These are phyloP conservation scores for Porites cylindrica DNA, from an alignment of 92 coral and sea anemone species.

Conservation along the genomic window DNA sequence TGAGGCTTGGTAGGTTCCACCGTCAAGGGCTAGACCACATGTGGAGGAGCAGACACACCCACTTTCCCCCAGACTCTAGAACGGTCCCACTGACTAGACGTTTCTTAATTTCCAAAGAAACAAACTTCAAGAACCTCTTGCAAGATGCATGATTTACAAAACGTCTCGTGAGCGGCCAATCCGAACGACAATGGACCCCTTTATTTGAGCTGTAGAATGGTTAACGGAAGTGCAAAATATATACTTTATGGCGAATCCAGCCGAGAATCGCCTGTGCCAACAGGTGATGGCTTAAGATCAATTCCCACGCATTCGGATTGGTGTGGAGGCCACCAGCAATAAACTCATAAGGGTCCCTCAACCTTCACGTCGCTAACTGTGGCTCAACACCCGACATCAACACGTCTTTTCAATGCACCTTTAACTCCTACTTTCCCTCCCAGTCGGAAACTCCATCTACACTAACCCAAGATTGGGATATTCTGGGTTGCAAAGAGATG, in stretches of 20 bases:
- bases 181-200: constrained; percentile 22
- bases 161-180: constrained; percentile 23
- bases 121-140: constrained; percentile 28
- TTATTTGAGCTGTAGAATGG: constrained; percentile 41
- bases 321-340: constrained; percentile 25
- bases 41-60: constrained; percentile 35
- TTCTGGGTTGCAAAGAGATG: constrained; percentile 23
- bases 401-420: constrained; percentile 8
- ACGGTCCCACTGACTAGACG: constrained; percentile 29
- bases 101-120: constrained; percentile 11
- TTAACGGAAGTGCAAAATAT: constrained; percentile 23
- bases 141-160: constrained; percentile 43
- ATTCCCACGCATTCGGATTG: constrained; percentile 42
- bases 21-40: constrained; percentile 45
- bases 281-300: constrained; percentile 35
- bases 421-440: constrained; percentile 1
- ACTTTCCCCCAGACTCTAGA: constrained; percentile 38
- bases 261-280: constrained; percentile 14
- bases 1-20: constrained; percentile 67
- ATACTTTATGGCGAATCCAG: constrained; percentile 45
- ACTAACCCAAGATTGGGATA: constrained; percentile 9
- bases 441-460: constrained; percentile 2
- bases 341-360: constrained; percentile 14
- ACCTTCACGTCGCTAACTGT: neutral
- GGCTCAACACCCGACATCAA: constrained; percentile 16